Conservation (phyloP, 1,140 invertebrate genomes). For the Drosophila bipectinata region DNA sequence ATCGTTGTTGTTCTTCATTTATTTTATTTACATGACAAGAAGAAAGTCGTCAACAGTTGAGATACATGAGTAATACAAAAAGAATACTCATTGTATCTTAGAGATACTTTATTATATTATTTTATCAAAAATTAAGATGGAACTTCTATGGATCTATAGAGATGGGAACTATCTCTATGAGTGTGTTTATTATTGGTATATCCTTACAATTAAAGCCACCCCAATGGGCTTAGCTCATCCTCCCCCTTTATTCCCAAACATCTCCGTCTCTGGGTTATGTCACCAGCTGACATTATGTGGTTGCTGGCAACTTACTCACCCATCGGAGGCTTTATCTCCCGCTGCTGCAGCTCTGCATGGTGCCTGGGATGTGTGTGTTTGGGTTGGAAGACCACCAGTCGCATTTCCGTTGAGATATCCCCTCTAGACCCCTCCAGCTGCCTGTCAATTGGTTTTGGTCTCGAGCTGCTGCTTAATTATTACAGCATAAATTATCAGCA, state of each 20-base stretch:
- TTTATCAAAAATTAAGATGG: background rate
- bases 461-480: constrained; percentile 70
- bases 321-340: constrained; percentile 6
- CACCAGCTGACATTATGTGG: constrained; percentile 45
- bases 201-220: background rate
- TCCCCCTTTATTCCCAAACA: background rate
- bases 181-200: background rate
- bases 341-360: constrained; percentile 37
- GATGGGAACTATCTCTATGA: background rate
- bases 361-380: constrained; percentile 21
- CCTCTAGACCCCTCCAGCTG: constrained; percentile 27
- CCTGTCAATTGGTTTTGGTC: constrained; percentile 56
- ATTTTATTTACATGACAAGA: constrained; percentile 26
- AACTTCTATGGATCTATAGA: background rate
- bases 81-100: background rate
- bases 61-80: background rate
- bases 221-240: background rate
- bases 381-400: constrained; percentile 14
- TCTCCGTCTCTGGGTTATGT: constrained; percentile 29
- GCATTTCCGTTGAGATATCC: constrained; percentile 34
- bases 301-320: constrained; percentile 12
- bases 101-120: too few relatives aligned
- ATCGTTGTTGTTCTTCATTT: constrained; percentile 24
- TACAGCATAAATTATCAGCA: constrained; percentile 80
- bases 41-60: constrained; percentile 10